Conservation (phyloP, 2,113 vertebrate genomes). For the Bambusicola thoracicus region DNA sequence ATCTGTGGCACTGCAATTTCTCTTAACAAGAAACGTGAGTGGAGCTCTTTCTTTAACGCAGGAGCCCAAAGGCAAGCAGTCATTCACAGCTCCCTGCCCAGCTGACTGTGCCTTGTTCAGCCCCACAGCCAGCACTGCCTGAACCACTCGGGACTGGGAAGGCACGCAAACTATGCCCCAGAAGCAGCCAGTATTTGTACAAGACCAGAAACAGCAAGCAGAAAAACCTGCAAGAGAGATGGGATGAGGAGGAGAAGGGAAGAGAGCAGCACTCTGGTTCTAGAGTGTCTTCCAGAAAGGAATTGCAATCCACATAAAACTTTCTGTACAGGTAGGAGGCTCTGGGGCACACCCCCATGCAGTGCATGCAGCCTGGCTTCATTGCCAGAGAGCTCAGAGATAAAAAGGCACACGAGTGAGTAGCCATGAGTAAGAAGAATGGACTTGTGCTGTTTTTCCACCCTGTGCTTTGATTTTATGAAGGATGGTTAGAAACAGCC, state of each 20-base stretch:
- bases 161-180: not conserved
- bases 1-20: accelerated
- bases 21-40: not conserved
- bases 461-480: not conserved
- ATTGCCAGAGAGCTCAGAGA: not conserved
- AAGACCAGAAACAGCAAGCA: not conserved
- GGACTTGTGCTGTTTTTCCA: not conserved
- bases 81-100: not conserved
- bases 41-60: not conserved
- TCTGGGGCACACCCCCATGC: not conserved
- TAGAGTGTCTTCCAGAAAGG: not conserved
- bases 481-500: not conserved
- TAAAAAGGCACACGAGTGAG: slow-evolving; percentile 4
- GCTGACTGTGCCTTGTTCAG: not conserved
- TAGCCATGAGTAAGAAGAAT: not conserved
- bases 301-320: not conserved
- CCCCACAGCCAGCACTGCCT: not conserved
- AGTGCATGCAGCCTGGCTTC: not conserved
- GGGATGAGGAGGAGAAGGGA: not conserved
- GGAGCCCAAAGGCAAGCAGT: slow-evolving; percentile 1
- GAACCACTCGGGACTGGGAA: not conserved
- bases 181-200: not conserved
- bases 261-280: not conserved
- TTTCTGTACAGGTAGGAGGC: not conserved
- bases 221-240: not conserved